phyloP scores from a whole-genome alignment of 2,888 invertebrate genomes.

The Pegoplata infirma region DNA sequence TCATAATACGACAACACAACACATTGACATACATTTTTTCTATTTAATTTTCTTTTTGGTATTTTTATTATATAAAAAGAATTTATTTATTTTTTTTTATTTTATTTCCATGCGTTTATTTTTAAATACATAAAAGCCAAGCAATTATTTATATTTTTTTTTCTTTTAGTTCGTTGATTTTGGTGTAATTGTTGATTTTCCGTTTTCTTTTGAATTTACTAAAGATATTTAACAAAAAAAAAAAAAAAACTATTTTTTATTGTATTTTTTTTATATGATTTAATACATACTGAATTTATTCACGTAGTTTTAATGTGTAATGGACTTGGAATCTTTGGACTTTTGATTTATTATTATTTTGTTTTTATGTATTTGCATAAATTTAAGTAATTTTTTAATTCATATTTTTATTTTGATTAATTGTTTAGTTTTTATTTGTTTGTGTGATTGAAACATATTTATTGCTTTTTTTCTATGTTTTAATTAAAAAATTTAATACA shows the following conservation, averaged over 20 bases:
- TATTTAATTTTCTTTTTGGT: constrained; percentile 1
- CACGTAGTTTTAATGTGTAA: background rate
- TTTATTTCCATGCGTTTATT: constrained; percentile 37
- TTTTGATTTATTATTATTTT: background rate
- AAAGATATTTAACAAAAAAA: no score
- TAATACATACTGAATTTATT: background rate
- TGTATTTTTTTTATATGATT: background rate
- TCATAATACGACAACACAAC: background rate
- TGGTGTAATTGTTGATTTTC: background rate
- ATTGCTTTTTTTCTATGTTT: no score
- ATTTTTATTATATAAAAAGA: constrained; percentile 19
- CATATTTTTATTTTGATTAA: background rate
- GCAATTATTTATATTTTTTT: constrained; percentile 15
- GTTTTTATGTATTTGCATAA: background rate
- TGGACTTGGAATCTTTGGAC: background rate
- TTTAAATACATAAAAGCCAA: background rate
- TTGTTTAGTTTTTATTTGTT: background rate
- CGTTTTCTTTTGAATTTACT: background rate
- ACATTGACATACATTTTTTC: background rate
- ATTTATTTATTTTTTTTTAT: no score
- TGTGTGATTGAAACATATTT: background rate
- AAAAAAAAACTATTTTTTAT: background rate
- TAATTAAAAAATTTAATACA: no score
- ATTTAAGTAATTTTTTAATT: background rate
- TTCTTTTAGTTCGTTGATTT: background rate